Evolutionary conservation across 2,888 invertebrate genomes (phyloP), one percentile per base, ranked within the genome.

Genomic region (Eupithecia exiguata): DNA sequence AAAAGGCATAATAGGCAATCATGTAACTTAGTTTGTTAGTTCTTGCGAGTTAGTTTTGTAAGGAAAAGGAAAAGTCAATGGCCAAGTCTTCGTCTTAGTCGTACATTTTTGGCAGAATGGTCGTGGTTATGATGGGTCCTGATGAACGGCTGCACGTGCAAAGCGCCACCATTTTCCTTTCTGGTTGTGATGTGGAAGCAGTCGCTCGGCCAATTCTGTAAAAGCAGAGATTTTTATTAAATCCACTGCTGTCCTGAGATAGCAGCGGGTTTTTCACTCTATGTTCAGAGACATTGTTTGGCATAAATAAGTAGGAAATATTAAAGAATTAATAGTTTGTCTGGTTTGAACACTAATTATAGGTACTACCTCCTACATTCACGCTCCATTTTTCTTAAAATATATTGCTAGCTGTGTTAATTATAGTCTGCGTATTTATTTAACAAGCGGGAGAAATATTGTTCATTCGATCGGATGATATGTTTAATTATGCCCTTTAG

Each of bases 361-460:
- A 4, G 9, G 3, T 49, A 46, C 40, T n/a, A n/a, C 18, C 1
- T n/a, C 9, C 9, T 49, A 49, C 9, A 9, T 49, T 49, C 43
- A 18, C 5, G 43, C 14, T 49, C 9, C 9, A n/a, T n/a, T 46
- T 46, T n/a, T 49, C n/a, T 49, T 46, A 7, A 30, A 46, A 46
- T 49, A 49, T n/a, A n/a, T 49, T 18, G 36, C 73, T 1, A 71
- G 76, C 71, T 71, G 61, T 61, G 71, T 16, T 12, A n/a, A 30
- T 6, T 69, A n/a, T 46, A 87, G 66, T 43, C 73, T 76, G 68
- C 66, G 65, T 86, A 89, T 90, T 89, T 88, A 89, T 91, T 90
- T 87, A 88, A 88, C 86, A 82, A 83, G 88, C 58, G 74, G 88
- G 89, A 86, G 88, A 90, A 87, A 89, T 90, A 90, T 89, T 89